Conservation (phyloP, 1,140 invertebrate species). For the Mamestra configurata region DNA sequence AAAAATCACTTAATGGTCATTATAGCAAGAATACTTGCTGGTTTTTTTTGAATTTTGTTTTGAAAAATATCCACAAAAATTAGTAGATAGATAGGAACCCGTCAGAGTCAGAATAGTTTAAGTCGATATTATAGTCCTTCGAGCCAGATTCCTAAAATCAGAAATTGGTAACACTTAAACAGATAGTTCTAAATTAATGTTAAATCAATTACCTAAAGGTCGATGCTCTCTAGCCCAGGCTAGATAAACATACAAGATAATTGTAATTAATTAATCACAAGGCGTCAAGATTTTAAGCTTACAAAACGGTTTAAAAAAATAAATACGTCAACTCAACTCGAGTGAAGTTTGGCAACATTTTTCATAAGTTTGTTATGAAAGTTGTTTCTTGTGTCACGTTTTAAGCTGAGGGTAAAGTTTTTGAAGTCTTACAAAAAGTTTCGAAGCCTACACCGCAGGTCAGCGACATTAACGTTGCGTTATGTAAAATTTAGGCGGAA, state of each 20-base stretch:
- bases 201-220: neutral
- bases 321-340: neutral
- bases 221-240: neutral
- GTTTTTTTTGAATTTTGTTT: too few species aligned
- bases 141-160: neutral
- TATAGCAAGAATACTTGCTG: too few species aligned
- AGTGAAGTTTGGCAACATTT: neutral
- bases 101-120: too few species aligned
- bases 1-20: too few species aligned
- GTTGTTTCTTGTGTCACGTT: conserved; percentile 18
- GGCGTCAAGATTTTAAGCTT: neutral
- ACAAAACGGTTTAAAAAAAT: neutral
- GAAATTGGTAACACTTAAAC: too few species aligned
- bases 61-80: neutral
- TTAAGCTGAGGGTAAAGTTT: conserved; percentile 19
- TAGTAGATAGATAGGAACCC: neutral
- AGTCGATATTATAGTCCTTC: neutral
- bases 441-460: neutral
- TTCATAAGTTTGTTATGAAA: neutral
- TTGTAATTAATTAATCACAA: neutral
- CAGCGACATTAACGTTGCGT: neutral
- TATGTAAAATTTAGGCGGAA: neutral
- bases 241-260: neutral
- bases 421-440: conserved; percentile 9
- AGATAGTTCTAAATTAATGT: neutral